Base-by-base conservation (phyloP, 2,797 vertebrate species). In the Jordanella pulchra region DNA sequence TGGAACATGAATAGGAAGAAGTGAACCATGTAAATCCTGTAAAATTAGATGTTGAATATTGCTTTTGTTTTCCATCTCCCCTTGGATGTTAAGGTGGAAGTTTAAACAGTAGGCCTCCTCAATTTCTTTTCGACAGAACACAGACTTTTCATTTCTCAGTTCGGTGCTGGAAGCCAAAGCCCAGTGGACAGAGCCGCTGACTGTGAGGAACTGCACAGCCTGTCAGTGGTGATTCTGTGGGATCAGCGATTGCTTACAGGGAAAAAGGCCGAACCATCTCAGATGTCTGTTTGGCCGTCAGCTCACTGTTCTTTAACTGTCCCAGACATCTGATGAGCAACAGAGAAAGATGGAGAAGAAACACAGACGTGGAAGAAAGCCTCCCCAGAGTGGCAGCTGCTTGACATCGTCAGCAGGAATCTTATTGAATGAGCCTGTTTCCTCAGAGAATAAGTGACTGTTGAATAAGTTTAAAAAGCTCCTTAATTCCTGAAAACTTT, bases 241-340 rank as follows among this genome's bases (percentile, higher is more conserved):
- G 90, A 87, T 91, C 89, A 87, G 72, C 66, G 73, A 82, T 75
- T 74, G 75, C 84, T 92, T 88, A 91, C 87, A 89, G 86, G 80
- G 77, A 63, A 63, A 77, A 89, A 91, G 91, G 91, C 90, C 39
- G 54, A 80, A 83, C 54, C 76, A 76, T 79, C 83, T 89, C 89
- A 89, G 88, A 89, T 90, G 88, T 90, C 90, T 91, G 78, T 86
- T 84, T 77, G 83, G 78, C 44, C 88, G 89, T 86, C 89, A 89
- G 88, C 90, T 91, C 89, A 79, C 67, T 78, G 84, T 90, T 88
- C 84, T 85, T 82, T 75, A 56, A 84, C 85, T 73, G 80, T 82
- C 79, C 84, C 78, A 87, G 84, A 90, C 93, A 93, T 91, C 92
- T 93, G 89, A 90, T 92, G 88, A 85, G 89, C 92, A 86, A 85